Percentiles rank a stretch among this genome's conserved stretches.
Conservation (phyloP, 2,888 invertebrate species). For the Dryocosmus kuriphilus region DNA sequence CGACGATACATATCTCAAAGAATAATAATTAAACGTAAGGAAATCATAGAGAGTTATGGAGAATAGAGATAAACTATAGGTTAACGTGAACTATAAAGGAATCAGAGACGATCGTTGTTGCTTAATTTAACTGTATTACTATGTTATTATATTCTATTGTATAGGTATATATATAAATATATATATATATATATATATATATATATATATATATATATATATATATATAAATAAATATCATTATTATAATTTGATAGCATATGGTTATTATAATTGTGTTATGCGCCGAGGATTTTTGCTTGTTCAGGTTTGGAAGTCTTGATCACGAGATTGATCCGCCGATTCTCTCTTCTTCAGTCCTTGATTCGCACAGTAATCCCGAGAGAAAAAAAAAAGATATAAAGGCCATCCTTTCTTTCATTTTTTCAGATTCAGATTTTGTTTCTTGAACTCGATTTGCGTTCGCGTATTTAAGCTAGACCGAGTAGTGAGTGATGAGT, state of each 20-base stretch:
- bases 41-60: conserved; percentile 63
- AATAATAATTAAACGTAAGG: conserved; percentile 77
- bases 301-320: conserved; percentile 31
- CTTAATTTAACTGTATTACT: conserved; percentile 77
- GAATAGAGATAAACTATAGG: conserved; percentile 53
- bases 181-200: too few species aligned
- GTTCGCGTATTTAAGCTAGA: conserved; percentile 46
- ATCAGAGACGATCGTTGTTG: conserved; percentile 74
- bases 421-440: conserved; percentile 42
- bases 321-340: conserved; percentile 46
- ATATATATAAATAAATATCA: conserved; percentile 66
- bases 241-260: conserved; percentile 61
- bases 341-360: conserved; percentile 26
- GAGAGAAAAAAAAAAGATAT: conserved; percentile 26
- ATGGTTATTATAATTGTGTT: conserved; percentile 50
- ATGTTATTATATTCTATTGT: conserved; percentile 76
- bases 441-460: conserved; percentile 24
- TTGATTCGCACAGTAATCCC: conserved; percentile 45
- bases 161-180: conserved; percentile 74
- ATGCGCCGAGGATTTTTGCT: conserved; percentile 17
- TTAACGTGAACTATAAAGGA: conserved; percentile 59
- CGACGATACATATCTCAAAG: conserved; percentile 78
- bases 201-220: too few species aligned
- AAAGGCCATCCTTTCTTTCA: conserved; percentile 21
- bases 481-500: conserved; percentile 72